Evolutionary conservation across 2,888 invertebrate species (phyloP).

Genomic region (Chorisops tibialis): DNA sequence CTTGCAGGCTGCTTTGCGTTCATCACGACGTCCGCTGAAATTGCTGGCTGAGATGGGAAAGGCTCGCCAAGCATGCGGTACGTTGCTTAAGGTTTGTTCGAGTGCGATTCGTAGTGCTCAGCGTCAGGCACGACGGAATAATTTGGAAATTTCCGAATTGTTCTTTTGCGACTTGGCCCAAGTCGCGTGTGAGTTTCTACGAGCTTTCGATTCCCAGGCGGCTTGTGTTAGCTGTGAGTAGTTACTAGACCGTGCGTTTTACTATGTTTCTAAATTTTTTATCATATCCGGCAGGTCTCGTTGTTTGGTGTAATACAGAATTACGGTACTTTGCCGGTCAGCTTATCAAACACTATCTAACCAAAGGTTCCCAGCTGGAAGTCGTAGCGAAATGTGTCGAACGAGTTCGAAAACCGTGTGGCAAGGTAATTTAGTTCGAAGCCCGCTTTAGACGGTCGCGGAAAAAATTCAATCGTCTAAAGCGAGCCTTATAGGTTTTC

Average conservation of each 20-base stretch:
- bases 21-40: constrained; percentile 77
- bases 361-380: constrained; percentile 80
- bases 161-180: constrained; percentile 68
- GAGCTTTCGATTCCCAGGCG: constrained; percentile 75
- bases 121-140: constrained; percentile 50
- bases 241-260: not conserved
- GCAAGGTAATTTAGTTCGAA: constrained; percentile 37
- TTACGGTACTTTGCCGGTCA: constrained; percentile 75
- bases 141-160: constrained; percentile 57
- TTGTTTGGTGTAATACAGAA: constrained; percentile 89
- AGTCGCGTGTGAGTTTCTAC: constrained; percentile 69
- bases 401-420: constrained; percentile 62
- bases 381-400: constrained; percentile 83
- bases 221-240: constrained; percentile 68
- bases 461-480: not conserved
- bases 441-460: not conserved
- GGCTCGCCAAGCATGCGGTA: constrained; percentile 51
- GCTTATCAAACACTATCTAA: constrained; percentile 83
- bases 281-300: constrained; percentile 60
- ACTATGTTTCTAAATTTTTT: not conserved
- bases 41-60: constrained; percentile 60
- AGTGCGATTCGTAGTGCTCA: constrained; percentile 48
- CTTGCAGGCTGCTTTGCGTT: constrained; percentile 82
- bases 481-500: constrained; percentile 12
- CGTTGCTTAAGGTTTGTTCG: constrained; percentile 48